A percentile compares a stretch with the other conserved stretches of the same genome.
phyloP scores from a whole-genome alignment of 2,888 invertebrate genomes.

The Lepeophtheirus nordmannii region DNA sequence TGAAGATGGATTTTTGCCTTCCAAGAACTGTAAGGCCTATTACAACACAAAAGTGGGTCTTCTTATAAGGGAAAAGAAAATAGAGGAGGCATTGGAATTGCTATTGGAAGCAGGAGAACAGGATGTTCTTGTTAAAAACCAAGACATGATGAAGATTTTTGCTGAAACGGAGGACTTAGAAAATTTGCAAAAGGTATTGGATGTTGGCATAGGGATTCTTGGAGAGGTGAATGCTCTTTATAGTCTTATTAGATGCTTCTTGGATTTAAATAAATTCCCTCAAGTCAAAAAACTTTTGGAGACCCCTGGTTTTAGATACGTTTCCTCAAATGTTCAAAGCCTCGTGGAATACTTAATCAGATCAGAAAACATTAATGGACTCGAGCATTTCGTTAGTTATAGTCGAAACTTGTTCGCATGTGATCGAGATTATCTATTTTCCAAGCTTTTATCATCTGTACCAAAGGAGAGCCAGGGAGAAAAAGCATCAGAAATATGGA shows the following conservation, averaged over 20 bases:
- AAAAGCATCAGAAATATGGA: slow-evolving; percentile 9
- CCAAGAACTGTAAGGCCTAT: not conserved
- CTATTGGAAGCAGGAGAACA: slow-evolving; percentile 5
- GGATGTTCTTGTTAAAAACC: not conserved
- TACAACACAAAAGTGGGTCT: not conserved
- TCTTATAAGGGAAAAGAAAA: not conserved
- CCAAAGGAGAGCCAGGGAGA: not conserved
- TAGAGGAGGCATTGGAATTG: not conserved
- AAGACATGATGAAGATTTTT: not conserved
- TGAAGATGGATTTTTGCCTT: not conserved
- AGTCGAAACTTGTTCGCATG: not conserved
- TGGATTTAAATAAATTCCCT: not conserved
- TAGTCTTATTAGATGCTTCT: not conserved
- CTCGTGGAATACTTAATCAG: not conserved
- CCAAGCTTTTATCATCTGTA: not conserved
- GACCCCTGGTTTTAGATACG: slow-evolving; percentile 14
- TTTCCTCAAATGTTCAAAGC: not conserved
- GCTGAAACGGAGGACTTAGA: not conserved
- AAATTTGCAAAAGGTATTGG: slow-evolving; percentile 4
- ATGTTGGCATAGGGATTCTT: slow-evolving; percentile 4
- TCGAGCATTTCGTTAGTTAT: slow-evolving; percentile 3
- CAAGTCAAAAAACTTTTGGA: slow-evolving; percentile 18
- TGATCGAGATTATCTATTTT: slow-evolving; percentile 10
- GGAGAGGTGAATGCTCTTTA: slow-evolving; percentile 19
- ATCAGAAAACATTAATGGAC: not conserved